Evolutionary conservation across 2,797 vertebrate species (phyloP).

Genomic region (Sebastiscus albofasciatus): DNA sequence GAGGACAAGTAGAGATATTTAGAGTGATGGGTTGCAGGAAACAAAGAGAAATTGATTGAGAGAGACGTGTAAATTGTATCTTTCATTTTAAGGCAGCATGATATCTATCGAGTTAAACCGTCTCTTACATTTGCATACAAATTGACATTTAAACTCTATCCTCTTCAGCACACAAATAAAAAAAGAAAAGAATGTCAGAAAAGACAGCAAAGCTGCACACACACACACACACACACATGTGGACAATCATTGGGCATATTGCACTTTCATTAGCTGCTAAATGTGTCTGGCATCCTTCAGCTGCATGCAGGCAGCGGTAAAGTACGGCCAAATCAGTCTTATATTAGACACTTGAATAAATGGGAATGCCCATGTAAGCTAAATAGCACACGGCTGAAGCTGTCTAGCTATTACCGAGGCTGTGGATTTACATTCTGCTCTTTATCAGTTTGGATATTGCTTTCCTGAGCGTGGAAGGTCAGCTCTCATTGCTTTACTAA

Average conservation of each 20-base stretch:
- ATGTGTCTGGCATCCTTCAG: constrained; percentile 33
- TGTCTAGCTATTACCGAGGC: constrained; percentile 53
- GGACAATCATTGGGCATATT: constrained; percentile 16
- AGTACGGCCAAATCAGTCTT: constrained; percentile 47
- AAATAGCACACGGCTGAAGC: constrained; percentile 40
- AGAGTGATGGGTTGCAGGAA: constrained; percentile 38
- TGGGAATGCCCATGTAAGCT: constrained; percentile 56
- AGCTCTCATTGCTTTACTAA: constrained; percentile 75
- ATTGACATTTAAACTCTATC: neutral
- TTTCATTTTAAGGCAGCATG: neutral
- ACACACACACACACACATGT: neutral
- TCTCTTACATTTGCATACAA: constrained; percentile 30
- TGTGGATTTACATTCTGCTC: constrained; percentile 66
- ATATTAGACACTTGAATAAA: constrained; percentile 50
- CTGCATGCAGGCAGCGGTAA: constrained; percentile 15
- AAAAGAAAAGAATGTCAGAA: neutral
- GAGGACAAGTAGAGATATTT: constrained; percentile 19
- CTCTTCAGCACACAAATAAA: neutral
- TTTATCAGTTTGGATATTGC: constrained; percentile 62
- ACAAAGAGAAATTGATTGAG: constrained; percentile 45
- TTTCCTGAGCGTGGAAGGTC: constrained; percentile 60
- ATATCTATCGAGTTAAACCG: neutral
- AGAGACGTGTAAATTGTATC: constrained; percentile 4
- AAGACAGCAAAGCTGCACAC: neutral
- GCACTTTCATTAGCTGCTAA: constrained; percentile 52